These are phyloP conservation scores for Aspidapion aeneum DNA, from an alignment of 2,888 invertebrate genomes.

Conservation along the genomic window DNA sequence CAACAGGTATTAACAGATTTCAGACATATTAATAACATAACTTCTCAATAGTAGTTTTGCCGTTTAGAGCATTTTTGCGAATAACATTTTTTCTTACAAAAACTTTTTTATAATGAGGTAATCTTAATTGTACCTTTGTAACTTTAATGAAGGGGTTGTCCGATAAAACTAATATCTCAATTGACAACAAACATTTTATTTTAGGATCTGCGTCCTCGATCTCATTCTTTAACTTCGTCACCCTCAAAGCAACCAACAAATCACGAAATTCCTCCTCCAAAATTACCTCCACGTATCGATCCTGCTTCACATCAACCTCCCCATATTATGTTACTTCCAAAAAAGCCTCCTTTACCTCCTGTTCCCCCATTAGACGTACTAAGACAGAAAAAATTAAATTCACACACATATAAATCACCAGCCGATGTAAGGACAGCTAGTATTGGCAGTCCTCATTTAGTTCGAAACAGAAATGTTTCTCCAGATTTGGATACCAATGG, in stretches of 20 bases:
- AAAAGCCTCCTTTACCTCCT: constrained; percentile 71
- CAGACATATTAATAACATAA: no score
- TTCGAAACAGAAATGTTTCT: constrained; percentile 57
- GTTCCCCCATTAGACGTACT: constrained; percentile 62
- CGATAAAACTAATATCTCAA: no score
- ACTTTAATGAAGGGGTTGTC: no score
- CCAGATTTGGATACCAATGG: constrained; percentile 55
- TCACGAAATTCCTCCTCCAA: constrained; percentile 43
- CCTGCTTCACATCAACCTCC: constrained; percentile 49
- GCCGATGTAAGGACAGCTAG: constrained; percentile 56
- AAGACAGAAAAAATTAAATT: constrained; percentile 50
- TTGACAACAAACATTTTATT: no score
- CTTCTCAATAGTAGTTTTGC: no score
- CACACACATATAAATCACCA: constrained; percentile 38
- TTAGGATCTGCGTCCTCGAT: constrained; percentile 47
- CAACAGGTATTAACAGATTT: no score
- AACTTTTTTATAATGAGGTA: no score
- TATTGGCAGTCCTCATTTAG: constrained; percentile 62
- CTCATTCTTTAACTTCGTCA: constrained; percentile 51
- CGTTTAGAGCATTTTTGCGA: no score
- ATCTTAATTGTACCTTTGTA: no score
- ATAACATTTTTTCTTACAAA: no score
- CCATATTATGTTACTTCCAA: constrained; percentile 59
- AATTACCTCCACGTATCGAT: constrained; percentile 53
- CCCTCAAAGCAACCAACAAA: neutral